phyloP scores from a whole-genome alignment of 2,113 vertebrate species.

The Tamias sibiricus region DNA sequence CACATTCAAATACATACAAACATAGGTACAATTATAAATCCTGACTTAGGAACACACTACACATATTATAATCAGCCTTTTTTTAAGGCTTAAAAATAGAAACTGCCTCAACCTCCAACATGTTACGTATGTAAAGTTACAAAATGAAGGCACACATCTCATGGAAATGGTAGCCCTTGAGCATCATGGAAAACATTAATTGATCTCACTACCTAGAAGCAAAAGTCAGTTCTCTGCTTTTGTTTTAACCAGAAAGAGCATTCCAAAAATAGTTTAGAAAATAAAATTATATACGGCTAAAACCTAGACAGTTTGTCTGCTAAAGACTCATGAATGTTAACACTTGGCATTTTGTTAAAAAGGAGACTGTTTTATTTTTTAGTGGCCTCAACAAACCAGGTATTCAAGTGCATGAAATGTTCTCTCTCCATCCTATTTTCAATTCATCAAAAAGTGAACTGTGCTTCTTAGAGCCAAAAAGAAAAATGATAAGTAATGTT shows the following conservation, averaged over 20 bases:
- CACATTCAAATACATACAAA: neutral
- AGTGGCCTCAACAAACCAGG: conserved; percentile 36
- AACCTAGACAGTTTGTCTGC: conserved; percentile 37
- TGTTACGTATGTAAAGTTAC: neutral
- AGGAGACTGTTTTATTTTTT: conserved; percentile 30
- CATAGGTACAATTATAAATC: neutral
- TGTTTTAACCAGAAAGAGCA: conserved; percentile 40
- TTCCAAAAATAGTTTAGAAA: conserved; percentile 59
- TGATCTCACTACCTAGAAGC: neutral
- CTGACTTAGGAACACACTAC: neutral
- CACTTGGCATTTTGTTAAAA: conserved; percentile 33
- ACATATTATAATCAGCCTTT: neutral
- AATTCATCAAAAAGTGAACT: neutral
- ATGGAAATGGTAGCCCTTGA: neutral
- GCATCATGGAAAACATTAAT: neutral
- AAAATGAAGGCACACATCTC: neutral
- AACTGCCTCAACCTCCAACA: neutral
- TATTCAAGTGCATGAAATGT: conserved; percentile 51
- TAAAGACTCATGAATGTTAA: neutral
- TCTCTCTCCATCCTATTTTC: conserved; percentile 56
- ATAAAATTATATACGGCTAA: conserved; percentile 55
- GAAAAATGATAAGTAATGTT: conserved; percentile 47
- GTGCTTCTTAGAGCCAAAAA: conserved; percentile 53
- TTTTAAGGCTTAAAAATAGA: neutral
- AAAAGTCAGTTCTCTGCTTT: conserved; percentile 56